These are phyloP conservation scores for Minunthozetes semirufus DNA, from an alignment of 2,888 invertebrate species.

Conservation along the genomic window DNA sequence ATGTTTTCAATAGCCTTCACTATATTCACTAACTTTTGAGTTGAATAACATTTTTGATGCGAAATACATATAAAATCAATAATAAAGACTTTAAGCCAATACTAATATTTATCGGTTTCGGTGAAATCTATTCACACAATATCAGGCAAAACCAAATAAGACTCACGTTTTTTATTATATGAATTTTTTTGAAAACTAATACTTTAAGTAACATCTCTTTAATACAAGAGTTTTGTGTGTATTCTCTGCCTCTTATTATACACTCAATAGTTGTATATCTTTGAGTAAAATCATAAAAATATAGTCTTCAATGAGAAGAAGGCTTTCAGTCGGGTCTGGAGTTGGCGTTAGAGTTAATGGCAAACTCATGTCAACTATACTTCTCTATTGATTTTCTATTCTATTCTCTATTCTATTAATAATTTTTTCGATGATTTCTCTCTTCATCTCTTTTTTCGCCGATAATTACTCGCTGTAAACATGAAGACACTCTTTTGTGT, in stretches of 20 bases:
- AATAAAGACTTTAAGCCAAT: background rate
- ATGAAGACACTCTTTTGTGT: background rate
- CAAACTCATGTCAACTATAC: conserved; percentile 28
- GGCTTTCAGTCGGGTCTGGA: background rate
- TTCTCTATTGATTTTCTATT: conserved; percentile 20
- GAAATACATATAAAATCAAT: background rate
- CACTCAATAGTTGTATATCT: background rate
- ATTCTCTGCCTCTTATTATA: no score
- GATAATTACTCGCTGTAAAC: no score
- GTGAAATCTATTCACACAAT: background rate
- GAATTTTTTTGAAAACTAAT: conserved; percentile 11
- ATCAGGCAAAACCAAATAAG: no score
- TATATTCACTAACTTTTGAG: background rate
- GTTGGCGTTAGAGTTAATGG: background rate
- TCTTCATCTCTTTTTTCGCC: background rate
- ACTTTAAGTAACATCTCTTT: conserved; percentile 29
- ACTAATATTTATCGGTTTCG: background rate
- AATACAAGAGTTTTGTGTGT: conserved; percentile 3
- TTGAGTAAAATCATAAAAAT: conserved; percentile 12
- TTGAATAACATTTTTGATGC: conserved; percentile 19
- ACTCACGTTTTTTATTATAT: background rate
- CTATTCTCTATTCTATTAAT: conserved; percentile 5
- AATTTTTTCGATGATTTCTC: background rate
- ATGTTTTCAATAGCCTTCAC: conserved; percentile 11
- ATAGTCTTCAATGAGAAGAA: background rate